Evolutionary conservation across 2,888 invertebrate species (phyloP), one percentile per base, ranked within the genome.

Genomic region (Meloe dianella): DNA sequence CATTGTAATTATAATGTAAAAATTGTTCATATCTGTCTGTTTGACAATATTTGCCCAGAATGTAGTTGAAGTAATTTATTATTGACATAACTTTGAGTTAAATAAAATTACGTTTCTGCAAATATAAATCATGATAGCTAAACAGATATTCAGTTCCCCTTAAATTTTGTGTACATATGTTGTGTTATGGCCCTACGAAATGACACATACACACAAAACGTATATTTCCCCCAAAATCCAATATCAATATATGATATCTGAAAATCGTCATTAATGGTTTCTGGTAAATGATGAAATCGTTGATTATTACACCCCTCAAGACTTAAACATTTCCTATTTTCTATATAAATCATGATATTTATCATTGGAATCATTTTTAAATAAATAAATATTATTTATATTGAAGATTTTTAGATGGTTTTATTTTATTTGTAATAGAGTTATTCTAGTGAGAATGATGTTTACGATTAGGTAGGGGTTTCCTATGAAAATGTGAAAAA

Each of bases 181-280:
- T 68, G 68, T 71, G 64, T 71, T 64, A n/a, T 70, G 17, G 24
- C 54, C 54, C 54, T 54, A 69, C 68, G 60, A 69, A 68, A 70
- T 67, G 65, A 68, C 64, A 63, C 61, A 32, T 5, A 41, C 41
- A 41, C 54, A 54, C 22, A 73, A 73, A 75, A 73, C 72, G 71
- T 71, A 75, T 71, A 68, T 74, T 74, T 68, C 54, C 66, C 71
- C 63, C 65, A 73, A 54, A 74, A 73, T 72, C 72, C 71, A 74
- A 75, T 73, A 74, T 72, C 73, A 71, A 74, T 74, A 73, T 73
- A 71, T 72, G 72, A 67, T 72, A 67, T 70, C 67, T 64, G 64
- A 67, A 67, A 65, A 68, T 66, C 68, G 61, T 63, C 71, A 68
- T 72, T 73, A 74, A 71, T 73, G 73, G 69, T 68, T 72, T 69